Base-by-base conservation (phyloP, 2,888 invertebrate genomes). In the Silvanus unidentatus region DNA sequence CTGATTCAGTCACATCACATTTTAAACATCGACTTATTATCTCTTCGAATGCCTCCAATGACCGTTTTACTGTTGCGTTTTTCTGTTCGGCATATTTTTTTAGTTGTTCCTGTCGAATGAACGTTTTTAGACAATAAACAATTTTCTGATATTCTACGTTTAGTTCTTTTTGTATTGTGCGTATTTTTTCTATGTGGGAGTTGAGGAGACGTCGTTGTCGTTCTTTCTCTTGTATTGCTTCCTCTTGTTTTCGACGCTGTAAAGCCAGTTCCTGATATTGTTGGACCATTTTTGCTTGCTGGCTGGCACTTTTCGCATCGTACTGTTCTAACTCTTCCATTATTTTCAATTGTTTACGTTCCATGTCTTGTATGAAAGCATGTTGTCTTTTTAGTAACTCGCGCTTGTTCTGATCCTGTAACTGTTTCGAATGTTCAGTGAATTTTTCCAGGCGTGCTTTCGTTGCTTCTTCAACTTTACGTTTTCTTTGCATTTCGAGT, bases 91-190 rank as follows among this genome's bases (percentile, higher is more conserved):
- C 73, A 16, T 78, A 66, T 30, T 68, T 46, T 49, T 64, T 59
- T 35, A 71, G 66, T 59, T 75, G 73, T 52, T 75, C 76, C 8
- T 51, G 49, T 12, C 4, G 4, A 32, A 32, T 32, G 32, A 12
- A 12, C 10, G 32, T 12, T 32, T 32, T 32, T 5, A 32, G 32
- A n/a, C n/a, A 32, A 12, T 9, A 12, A n/a, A 8, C 3, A 12
- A 32, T 32, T 47, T 76, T 74, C 66, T 78, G 77, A 58, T 78
- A 81, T 49, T 74, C 70, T n/a, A 63, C 60, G 41, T 73, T 73
- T 54, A 82, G 80, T 55, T 75, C 76, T 1, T 73, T 71, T 51
- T 82, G 79, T 52, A 77, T 77, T 35, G 75, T 73, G 16, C 76
- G 75, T 12, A 83, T 75, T 1, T 75, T 71, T n/a, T 80, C 77